phyloP scores from a whole-genome alignment of 1,140 invertebrate genomes.

The Dendrolimus kikuchii region DNA sequence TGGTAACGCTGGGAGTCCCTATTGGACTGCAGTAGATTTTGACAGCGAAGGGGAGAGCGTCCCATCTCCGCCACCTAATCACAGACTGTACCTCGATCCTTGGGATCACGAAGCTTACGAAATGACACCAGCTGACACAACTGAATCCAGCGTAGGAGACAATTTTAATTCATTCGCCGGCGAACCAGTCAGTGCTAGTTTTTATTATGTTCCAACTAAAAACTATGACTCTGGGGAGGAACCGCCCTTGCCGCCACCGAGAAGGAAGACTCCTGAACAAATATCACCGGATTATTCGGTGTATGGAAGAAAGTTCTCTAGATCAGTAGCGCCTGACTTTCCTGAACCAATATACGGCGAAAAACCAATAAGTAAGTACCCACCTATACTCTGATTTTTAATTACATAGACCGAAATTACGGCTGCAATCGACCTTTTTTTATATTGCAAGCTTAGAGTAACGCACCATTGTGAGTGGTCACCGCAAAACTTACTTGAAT shows the following conservation, averaged over 20 bases:
- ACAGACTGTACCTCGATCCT: conserved; percentile 78
- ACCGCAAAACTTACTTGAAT: too few species aligned
- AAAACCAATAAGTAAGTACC: conserved; percentile 48
- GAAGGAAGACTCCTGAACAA: conserved; percentile 41
- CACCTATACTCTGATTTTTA: not conserved
- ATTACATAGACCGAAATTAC: not conserved
- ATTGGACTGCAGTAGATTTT: conserved; percentile 73
- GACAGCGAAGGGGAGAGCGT: conserved; percentile 71
- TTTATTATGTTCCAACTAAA: conserved; percentile 71
- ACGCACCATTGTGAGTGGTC: too few species aligned
- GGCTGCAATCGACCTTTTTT: not conserved
- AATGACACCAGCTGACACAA: conserved; percentile 74
- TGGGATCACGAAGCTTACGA: conserved; percentile 83
- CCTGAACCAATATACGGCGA: conserved; percentile 45
- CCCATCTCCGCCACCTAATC: conserved; percentile 38
- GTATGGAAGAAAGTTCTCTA: conserved; percentile 43
- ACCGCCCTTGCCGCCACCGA: conserved; percentile 27
- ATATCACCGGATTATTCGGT: conserved; percentile 43
- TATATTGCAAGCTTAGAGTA: not conserved
- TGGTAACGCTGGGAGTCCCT: conserved; percentile 56
- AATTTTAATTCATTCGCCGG: conserved; percentile 63
- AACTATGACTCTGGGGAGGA: conserved; percentile 59
- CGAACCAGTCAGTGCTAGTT: conserved; percentile 71
- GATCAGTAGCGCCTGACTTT: conserved; percentile 31
- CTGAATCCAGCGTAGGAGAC: conserved; percentile 64